These are phyloP conservation scores for Trialeurodes vaporariorum DNA, from an alignment of 1,140 invertebrate genomes.

Conservation along the genomic window DNA sequence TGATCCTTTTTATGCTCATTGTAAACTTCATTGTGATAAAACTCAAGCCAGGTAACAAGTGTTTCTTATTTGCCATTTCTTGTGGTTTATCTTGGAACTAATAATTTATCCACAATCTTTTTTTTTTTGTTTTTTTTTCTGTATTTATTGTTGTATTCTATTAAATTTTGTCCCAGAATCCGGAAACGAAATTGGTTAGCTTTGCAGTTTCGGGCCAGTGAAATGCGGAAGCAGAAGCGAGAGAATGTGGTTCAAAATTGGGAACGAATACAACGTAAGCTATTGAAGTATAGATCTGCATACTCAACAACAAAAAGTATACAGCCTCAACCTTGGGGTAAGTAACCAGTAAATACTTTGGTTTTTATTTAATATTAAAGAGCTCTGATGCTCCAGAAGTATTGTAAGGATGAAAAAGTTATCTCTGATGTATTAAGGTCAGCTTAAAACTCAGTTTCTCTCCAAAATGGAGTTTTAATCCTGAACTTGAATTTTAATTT, in stretches of 20 bases:
- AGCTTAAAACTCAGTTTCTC: background rate
- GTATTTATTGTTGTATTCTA: slow-evolving; percentile 11
- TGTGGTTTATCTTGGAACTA: background rate
- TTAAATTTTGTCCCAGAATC: too few relatives aligned
- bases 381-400: slow-evolving; percentile 13
- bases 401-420: slow-evolving; percentile 8
- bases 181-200: slow-evolving; percentile 82
- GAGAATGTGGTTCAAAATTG: slow-evolving; percentile 51
- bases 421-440: background rate
- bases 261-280: slow-evolving; percentile 59
- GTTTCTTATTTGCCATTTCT: background rate
- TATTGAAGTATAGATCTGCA: slow-evolving; percentile 61
- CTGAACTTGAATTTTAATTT: too few relatives aligned
- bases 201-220: slow-evolving; percentile 66
- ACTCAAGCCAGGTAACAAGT: slow-evolving; percentile 46
- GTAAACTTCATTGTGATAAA: slow-evolving; percentile 82
- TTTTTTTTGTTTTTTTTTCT: background rate
- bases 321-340: slow-evolving; percentile 75
- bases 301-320: slow-evolving; percentile 60
- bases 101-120: slow-evolving; percentile 2
- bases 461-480: too few relatives aligned
- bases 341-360: too few relatives aligned
- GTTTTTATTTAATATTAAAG: too few relatives aligned
- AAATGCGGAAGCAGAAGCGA: slow-evolving; percentile 42
- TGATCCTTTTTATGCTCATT: slow-evolving; percentile 95